Evolutionary conservation across 2,113 vertebrate species (phyloP), one percentile per base, ranked within the genome.

Genomic region (Toxotes chatareus): DNA sequence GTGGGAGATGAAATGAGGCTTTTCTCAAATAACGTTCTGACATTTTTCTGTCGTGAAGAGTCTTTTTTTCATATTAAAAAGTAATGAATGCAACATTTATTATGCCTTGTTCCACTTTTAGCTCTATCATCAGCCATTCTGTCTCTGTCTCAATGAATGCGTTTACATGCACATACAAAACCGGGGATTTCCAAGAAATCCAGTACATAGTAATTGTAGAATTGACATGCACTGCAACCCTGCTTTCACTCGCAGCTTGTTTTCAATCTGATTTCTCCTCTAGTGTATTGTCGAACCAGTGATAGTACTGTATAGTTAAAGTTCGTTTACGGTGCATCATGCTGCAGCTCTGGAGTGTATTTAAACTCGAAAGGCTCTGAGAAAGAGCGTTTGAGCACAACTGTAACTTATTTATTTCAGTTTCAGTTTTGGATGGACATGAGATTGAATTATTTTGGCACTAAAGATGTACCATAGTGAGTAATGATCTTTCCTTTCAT

Each of bases 11-110:
- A 83, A 72, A 80, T 44, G 1, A 76, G 42, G 23, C 23, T 65
- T 76, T 71, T 57, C 40, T 23, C 27, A 60, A 69, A 80, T 16
- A 81, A 49, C 47, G 32, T 36, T 56, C 59, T 27, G 36, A 56
- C n/a, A 47, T 76, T 71, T 19, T 82, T 72, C 69, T 56, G 23
- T 72, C 23, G 19, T 68, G 44, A 72, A 78, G 59, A 72, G 23
- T 36, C 46, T 60, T 76, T 56, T 81, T 77, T 73, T 75, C 17
- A 49, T 32, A 78, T 86, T 57, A 75, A 81, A 69, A 66, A 82
- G 66, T 53, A 59, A 74, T 82, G 83, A 74, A 77, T 70, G 59
- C 10, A 38, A 64, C 73, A 75, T 80, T 80, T 75, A 79, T 77
- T 55, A 67, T 40, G 69, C 68, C 56, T 76, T 67, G 56, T 79